Percentiles rank a stretch among this genome's conserved stretches.
These are phyloP conservation scores for Petrolisthes manimaculis DNA, from an alignment of 2,888 invertebrate genomes.

Conservation along the genomic window DNA sequence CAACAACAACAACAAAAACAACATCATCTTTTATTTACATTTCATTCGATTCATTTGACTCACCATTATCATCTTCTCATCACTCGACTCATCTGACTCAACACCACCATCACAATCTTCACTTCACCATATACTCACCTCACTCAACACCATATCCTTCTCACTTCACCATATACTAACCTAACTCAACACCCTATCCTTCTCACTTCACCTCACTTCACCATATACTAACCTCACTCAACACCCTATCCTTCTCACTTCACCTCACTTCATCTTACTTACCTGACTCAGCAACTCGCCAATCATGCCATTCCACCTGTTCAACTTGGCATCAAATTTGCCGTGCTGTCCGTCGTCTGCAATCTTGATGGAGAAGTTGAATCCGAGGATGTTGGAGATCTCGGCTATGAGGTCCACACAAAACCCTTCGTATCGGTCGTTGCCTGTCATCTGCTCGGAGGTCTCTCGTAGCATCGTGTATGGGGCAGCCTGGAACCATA, in stretches of 20 bases:
- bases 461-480: conserved; percentile 90
- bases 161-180: no score
- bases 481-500: conserved; percentile 80
- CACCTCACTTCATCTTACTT: conserved; percentile 1
- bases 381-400: conserved; percentile 71
- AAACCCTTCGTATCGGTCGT: conserved; percentile 71
- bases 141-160: conserved; percentile 47
- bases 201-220: not conserved
- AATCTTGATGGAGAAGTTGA: conserved; percentile 71
- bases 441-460: conserved; percentile 70
- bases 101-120: no score
- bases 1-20: no score
- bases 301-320: conserved; percentile 67
- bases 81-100: no score
- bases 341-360: conserved; percentile 68
- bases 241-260: no score
- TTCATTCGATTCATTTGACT: no score
- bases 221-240: no score
- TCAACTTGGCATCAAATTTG: conserved; percentile 43
- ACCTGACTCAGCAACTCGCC: conserved; percentile 66
- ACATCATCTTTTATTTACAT: no score
- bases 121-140: not conserved
- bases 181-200: not conserved
- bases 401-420: conserved; percentile 72
- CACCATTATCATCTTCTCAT: no score